Conservation (phyloP, 1,140 invertebrate species). For the Tribolium castaneum region DNA sequence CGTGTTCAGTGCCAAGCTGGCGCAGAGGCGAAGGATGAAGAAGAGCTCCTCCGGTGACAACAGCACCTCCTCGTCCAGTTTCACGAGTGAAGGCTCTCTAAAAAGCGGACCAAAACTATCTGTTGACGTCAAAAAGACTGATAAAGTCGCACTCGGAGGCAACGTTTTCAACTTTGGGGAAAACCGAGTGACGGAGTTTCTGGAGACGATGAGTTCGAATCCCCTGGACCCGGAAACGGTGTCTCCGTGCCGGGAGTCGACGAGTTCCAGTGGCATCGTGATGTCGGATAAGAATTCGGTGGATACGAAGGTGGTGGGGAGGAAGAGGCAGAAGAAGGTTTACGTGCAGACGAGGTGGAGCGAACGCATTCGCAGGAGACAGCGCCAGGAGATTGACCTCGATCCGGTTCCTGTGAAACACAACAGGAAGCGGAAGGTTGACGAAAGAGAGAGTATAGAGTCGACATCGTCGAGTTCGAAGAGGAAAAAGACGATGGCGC, state of each 20-base stretch:
- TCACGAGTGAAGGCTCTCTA: constrained; percentile 59
- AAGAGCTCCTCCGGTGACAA: constrained; percentile 66
- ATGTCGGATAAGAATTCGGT: constrained; percentile 59
- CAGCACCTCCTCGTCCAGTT: constrained; percentile 59
- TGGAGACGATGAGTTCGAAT: constrained; percentile 54
- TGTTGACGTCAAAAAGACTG: constrained; percentile 57
- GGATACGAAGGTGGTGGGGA: constrained; percentile 51
- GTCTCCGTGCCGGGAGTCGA: constrained; percentile 47
- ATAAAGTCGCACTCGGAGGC: constrained; percentile 51
- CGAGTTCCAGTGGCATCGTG: constrained; percentile 59
- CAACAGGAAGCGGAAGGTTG: constrained; percentile 57
- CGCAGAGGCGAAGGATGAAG: constrained; percentile 76
- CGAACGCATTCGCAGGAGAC: constrained; percentile 59
- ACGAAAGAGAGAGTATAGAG: constrained; percentile 42
- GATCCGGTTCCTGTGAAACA: constrained; percentile 49
- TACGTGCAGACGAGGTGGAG: constrained; percentile 59
- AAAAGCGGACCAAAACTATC: constrained; percentile 55
- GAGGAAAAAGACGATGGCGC: constrained; percentile 49
- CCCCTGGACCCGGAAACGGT: constrained; percentile 49
- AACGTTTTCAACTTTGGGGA: constrained; percentile 58
- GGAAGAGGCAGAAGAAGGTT: constrained; percentile 53
- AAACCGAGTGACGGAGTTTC: constrained; percentile 55
- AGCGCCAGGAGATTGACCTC: constrained; percentile 59
- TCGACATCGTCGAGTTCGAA: constrained; percentile 53
- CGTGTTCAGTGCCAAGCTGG: constrained; percentile 77